A percentile compares a stretch with the other conserved stretches of the same genome.
Conservation (phyloP, 2,888 invertebrate genomes). For the Odontocerum albicorne region DNA sequence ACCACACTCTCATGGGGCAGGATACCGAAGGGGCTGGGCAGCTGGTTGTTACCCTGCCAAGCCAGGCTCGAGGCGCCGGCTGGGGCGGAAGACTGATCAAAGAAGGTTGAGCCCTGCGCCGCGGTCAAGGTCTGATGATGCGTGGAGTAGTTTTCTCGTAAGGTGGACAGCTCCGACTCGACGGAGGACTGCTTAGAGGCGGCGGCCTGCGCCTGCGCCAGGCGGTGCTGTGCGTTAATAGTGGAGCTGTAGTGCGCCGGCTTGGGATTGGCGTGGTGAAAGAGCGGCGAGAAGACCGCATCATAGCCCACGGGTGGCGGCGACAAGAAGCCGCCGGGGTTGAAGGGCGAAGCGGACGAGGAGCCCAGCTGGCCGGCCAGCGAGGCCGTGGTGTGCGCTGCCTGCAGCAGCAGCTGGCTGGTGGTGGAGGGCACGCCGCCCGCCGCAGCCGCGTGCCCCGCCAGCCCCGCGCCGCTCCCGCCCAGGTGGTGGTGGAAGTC, state of each 20-base stretch:
- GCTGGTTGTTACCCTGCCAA: slow-evolving; percentile 74
- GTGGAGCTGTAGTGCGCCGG: slow-evolving; percentile 72
- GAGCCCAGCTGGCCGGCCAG: slow-evolving; percentile 65
- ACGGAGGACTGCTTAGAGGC: slow-evolving; percentile 59
- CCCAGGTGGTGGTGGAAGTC: slow-evolving; percentile 70
- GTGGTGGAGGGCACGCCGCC: slow-evolving; percentile 65
- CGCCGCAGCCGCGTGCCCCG: slow-evolving; percentile 49
- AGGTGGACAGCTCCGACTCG: slow-evolving; percentile 59
- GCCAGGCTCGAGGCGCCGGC: slow-evolving; percentile 57
- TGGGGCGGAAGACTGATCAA: slow-evolving; percentile 64
- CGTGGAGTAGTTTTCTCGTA: slow-evolving; percentile 60
- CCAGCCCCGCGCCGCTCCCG: slow-evolving; percentile 52
- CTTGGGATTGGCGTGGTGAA: slow-evolving; percentile 77
- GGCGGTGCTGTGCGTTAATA: slow-evolving; percentile 68
- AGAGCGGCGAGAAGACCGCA: slow-evolving; percentile 78
- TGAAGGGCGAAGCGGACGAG: slow-evolving; percentile 65
- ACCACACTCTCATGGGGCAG: slow-evolving; percentile 78
- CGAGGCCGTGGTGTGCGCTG: slow-evolving; percentile 62
- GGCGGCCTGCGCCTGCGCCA: slow-evolving; percentile 59
- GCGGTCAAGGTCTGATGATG: slow-evolving; percentile 57
- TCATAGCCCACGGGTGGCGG: slow-evolving; percentile 79
- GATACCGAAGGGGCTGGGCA: slow-evolving; percentile 75
- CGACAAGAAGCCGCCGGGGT: slow-evolving; percentile 73
- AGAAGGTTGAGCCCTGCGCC: slow-evolving; percentile 65
- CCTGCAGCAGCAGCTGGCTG: slow-evolving; percentile 67